Base-by-base conservation (phyloP, 2,797 vertebrate genomes). In the Parambassis ranga region DNA sequence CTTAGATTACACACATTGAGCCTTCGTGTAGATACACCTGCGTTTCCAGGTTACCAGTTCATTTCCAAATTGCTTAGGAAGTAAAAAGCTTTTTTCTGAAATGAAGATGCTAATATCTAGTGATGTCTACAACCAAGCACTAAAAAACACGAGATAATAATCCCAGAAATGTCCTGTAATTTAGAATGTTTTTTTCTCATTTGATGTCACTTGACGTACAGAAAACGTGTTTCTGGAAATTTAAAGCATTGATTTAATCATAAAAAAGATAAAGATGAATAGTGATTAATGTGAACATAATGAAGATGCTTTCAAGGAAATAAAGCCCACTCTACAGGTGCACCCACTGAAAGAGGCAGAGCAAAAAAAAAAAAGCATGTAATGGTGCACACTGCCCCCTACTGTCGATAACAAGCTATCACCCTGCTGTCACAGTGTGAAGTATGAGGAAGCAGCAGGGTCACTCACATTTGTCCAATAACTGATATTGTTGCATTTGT, bases 341-440 rank as follows among this genome's bases (percentile, higher is more conserved):
- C 28, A 52, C 3, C 43, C 7, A 19, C 5, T 14, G 23, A 9
- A 48, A 51, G 32, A 24, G 1, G 2, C 4, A 33, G 26, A 71
- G 31, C 24, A 9, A 16, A 33, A 15, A 13, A 33, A 7, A 26
- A 1, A 32, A 36, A 26, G 33, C 48, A 61, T 46, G 24, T 20
- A 30, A 23, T 62, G 65, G 85, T 65, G 47, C 69, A 81, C 49
- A 82, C 79, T 84, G 90, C 56, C 88, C 88, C 50, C 90, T 89
- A 33, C 82, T 89, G 90, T 43, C 49, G 7, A 19, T 19, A 16
- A 2, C 6, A 3, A 33, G 69, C 10, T 22, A 84, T 70, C 51
- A 61, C 65, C 20, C 33, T 20, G 1, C 5, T 39, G 22, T 6
- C 9, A 2, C 32, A 49, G 20, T 26, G 50, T n/a, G n/a, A n/a